Evolutionary conservation across 2,888 invertebrate species (phyloP).

Genomic region (Cosmia trapezina): DNA sequence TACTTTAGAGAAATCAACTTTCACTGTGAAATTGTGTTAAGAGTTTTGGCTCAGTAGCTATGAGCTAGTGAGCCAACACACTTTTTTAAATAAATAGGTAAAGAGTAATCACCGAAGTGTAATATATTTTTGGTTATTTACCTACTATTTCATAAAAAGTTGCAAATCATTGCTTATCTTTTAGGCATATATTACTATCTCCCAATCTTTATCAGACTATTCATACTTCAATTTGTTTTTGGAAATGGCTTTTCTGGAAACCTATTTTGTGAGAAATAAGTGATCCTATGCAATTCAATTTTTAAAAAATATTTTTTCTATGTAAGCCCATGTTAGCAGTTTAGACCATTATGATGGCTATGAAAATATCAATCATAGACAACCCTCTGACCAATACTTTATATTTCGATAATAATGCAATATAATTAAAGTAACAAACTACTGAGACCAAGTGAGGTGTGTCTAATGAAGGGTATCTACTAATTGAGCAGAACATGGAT

Average conservation of each 20-base stretch:
- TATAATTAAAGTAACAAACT: neutral
- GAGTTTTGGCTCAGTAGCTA: neutral
- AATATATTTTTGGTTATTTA: neutral
- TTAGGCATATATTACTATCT: slow-evolving; percentile 12
- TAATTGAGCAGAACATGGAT: neutral
- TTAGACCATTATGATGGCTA: neutral
- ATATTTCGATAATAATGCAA: slow-evolving; percentile 32
- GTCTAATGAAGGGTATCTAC: neutral
- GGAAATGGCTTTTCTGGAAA: slow-evolving; percentile 5
- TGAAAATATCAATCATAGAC: neutral
- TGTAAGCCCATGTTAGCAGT: neutral
- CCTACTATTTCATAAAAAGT: neutral
- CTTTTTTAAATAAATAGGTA: neutral
- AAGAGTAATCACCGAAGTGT: neutral
- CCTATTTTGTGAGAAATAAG: neutral
- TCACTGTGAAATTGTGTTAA: neutral
- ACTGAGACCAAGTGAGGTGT: neutral
- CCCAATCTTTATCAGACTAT: slow-evolving; percentile 12
- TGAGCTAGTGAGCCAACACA: neutral
- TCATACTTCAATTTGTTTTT: slow-evolving; percentile 16
- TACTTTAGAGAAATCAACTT: neutral
- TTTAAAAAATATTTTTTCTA: neutral
- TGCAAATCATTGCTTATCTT: slow-evolving; percentile 42
- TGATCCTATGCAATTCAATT: neutral
- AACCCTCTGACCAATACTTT: neutral